Percentiles rank a stretch among this genome's conserved stretches.
Evolutionary conservation across 2,888 invertebrate genomes (phyloP).

Genomic region (Lamellibrachia satsuma): DNA sequence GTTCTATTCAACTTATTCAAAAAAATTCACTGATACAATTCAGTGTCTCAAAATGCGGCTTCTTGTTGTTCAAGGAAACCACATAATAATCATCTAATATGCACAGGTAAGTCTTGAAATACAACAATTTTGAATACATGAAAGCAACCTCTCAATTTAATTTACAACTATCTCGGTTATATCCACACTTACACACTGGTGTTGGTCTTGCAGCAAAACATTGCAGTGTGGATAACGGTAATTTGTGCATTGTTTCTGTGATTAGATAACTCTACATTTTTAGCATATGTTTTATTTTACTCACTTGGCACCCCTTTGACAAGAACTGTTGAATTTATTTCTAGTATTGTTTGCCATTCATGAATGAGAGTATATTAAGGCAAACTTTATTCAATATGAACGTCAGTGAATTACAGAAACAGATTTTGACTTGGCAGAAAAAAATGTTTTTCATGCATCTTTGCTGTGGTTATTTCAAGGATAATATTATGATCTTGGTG

Average conservation of each 20-base stretch:
- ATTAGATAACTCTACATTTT: neutral
- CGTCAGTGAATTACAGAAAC: neutral
- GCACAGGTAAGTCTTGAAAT: slow-evolving; percentile 5
- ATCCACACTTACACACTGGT: neutral
- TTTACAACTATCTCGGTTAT: neutral
- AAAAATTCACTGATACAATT: neutral
- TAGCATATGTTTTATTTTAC: neutral
- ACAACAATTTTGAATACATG: neutral
- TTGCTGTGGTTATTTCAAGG: neutral
- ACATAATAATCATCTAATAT: neutral
- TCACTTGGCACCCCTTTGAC: neutral
- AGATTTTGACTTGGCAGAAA: neutral
- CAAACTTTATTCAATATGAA: neutral
- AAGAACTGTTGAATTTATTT: neutral
- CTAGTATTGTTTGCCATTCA: neutral
- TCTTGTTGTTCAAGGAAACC: neutral
- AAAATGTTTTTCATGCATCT: neutral
- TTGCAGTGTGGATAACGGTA: neutral
- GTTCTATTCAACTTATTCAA: neutral
- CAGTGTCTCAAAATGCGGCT: neutral
- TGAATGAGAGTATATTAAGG: neutral
- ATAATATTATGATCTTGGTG: neutral
- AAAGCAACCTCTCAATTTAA: neutral
- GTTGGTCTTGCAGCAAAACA: neutral
- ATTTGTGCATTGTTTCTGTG: neutral